Evolutionary conservation across 2,113 vertebrate genomes (phyloP).

Genomic region (Cettia cetti): DNA sequence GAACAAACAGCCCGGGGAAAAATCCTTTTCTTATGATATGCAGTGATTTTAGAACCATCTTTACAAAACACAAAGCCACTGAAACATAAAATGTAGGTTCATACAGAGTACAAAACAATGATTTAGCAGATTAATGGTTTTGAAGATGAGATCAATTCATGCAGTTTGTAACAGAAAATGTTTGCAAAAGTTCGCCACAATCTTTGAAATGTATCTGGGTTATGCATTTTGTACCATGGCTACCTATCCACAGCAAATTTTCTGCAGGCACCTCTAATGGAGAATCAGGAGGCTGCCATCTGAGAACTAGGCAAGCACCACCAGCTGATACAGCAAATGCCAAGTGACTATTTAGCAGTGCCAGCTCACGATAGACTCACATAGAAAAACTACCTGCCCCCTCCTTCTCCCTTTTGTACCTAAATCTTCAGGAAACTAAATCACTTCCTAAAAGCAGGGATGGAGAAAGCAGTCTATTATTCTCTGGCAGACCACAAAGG

Average conservation of each 20-base stretch:
- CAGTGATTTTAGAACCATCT: not conserved
- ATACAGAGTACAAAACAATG: not conserved
- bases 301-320: not conserved
- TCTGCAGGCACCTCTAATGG: not conserved
- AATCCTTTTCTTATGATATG: not conserved
- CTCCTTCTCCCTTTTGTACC: not conserved
- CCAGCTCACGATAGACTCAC: not conserved
- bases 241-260: not conserved
- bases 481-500: slow-evolving; percentile 6
- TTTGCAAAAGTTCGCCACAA: not conserved
- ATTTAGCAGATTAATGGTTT: not conserved
- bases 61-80: not conserved
- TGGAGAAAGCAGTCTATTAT: slow-evolving; percentile 46
- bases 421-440: slow-evolving; percentile 48
- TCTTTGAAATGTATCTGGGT: not conserved
- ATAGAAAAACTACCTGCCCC: not conserved
- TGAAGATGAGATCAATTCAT: not conserved
- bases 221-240: not conserved
- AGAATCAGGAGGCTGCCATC: not conserved
- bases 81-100: slow-evolving; percentile 1
- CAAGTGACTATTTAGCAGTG: slow-evolving; percentile 18
- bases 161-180: not conserved
- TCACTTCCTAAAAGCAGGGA: slow-evolving; percentile 44
- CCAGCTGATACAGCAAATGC: slow-evolving; percentile 33
- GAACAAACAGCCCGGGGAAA: not conserved